Evolutionary conservation across 1,140 invertebrate species (phyloP), one percentile per base, ranked within the genome.

Genomic region (Macrobrachium nipponense): DNA sequence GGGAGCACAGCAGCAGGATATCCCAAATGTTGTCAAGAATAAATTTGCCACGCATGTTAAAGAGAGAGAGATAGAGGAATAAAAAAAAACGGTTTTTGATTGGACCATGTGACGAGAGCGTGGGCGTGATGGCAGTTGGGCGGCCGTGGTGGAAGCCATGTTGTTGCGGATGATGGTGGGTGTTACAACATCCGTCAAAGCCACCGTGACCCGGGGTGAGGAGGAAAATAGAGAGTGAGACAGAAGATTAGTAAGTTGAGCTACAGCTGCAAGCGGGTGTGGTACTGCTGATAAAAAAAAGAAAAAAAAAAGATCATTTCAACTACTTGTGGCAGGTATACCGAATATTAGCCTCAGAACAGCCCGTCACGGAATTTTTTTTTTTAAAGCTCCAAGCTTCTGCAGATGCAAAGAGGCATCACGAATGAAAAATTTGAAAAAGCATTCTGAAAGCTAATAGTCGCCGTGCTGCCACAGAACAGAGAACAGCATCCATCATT

Each of bases 101-200:
- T 58, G 66, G 66, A 76, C 36, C 77, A 20, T 27, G 59, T 70
- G 62, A 64, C 59, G 61, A 58, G 78, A 43, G 60, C 23, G 68
- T 75, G 72, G 27, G 36, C 81, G n/a, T 75, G 59, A 75, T 44
- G 70, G 44, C 44, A 18, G 61, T 75, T 17, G 72, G 8, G 70
- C 36, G 20, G 70, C 43, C 43, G 17, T 77, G 72, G 75, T 36
- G 72, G 61, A 72, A 78, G 27, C 66, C 68, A 80, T 66, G 82
- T 59, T 62, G 85, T 81, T 87, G 78, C 62, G 85, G 78, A 80
- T 87, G 85, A 81, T 78, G 85, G 8, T 51, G 51, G 51, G 79
- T 77, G 62, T 82, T 76, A 72, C 66, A 73, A 70, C 80, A 72
- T 59, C 72, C 81, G 72, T 73, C 81, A 73, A 70, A 23, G 20